Percentiles rank a stretch among this genome's conserved stretches.
phyloP scores from a whole-genome alignment of 2,113 vertebrate genomes.

The Arenaria interpres region DNA sequence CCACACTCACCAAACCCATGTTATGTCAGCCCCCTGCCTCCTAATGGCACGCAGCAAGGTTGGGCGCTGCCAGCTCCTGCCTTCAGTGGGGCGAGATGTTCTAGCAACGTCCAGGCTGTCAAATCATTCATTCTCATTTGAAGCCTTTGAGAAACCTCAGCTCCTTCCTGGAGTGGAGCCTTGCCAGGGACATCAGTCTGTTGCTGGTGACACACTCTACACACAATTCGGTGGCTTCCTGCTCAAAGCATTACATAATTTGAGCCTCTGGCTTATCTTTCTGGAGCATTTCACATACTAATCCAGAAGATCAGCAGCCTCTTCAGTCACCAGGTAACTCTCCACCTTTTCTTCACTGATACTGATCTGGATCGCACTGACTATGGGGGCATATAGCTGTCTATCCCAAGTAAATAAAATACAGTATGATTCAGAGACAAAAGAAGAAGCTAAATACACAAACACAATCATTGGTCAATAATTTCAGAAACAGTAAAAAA shows the following conservation, averaged over 20 bases:
- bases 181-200: constrained; percentile 56
- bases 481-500: background rate
- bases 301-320: background rate
- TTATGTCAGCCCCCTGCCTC: background rate
- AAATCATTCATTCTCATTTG: background rate
- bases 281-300: background rate
- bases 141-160: constrained; percentile 15
- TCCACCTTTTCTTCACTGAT: background rate
- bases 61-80: background rate
- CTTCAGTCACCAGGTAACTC: background rate
- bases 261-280: constrained; percentile 26
- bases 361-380: background rate
- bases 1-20: background rate
- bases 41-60: background rate
- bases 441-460: background rate
- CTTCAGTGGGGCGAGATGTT: background rate
- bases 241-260: constrained; percentile 42
- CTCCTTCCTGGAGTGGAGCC: constrained; percentile 53
- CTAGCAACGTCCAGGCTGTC: background rate
- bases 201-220: constrained; percentile 20
- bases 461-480: background rate
- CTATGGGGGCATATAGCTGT: background rate
- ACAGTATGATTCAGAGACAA: background rate
- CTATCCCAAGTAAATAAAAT: background rate
- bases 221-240: constrained; percentile 16